phyloP scores from a whole-genome alignment of 2,113 vertebrate species.

The Sakesphorus luctuosus region DNA sequence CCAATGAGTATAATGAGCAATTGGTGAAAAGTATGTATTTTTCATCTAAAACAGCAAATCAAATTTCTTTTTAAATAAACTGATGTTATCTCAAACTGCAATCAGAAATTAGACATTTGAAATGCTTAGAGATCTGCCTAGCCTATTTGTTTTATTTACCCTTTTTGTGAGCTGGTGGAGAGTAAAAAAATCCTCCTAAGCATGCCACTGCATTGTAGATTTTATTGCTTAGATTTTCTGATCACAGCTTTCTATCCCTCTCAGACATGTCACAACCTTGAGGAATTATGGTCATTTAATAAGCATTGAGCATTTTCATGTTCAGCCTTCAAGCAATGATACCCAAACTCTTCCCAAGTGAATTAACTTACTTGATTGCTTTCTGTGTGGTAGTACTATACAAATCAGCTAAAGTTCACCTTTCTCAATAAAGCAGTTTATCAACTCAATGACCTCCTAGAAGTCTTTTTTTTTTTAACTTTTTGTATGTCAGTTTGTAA shows the following conservation, averaged over 20 bases:
- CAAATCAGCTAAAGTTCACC: conserved; percentile 47
- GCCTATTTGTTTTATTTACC: neutral
- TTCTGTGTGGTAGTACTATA: conserved; percentile 26
- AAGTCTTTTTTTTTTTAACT: neutral
- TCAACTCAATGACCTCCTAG: conserved; percentile 49
- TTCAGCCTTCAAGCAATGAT: conserved; percentile 60
- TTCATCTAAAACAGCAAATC: neutral
- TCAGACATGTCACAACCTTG: conserved; percentile 48
- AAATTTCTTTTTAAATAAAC: neutral
- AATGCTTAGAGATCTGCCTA: neutral
- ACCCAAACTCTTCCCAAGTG: conserved; percentile 36
- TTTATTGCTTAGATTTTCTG: conserved; percentile 43
- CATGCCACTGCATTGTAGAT: conserved; percentile 26
- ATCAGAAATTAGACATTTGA: conserved; percentile 14
- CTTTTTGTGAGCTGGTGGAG: neutral
- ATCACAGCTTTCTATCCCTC: conserved; percentile 31
- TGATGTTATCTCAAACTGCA: neutral
- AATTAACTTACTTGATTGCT: conserved; percentile 34
- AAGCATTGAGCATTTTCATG: conserved; percentile 51
- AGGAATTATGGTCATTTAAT: conserved; percentile 72
- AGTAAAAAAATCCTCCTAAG: neutral
- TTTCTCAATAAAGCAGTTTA: conserved; percentile 62
- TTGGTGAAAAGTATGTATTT: neutral
- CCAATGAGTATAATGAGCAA: neutral
- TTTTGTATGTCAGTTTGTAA: conserved; percentile 29